Base-by-base conservation (phyloP, 1,140 invertebrate genomes). In the Xylocopa sonorina region DNA sequence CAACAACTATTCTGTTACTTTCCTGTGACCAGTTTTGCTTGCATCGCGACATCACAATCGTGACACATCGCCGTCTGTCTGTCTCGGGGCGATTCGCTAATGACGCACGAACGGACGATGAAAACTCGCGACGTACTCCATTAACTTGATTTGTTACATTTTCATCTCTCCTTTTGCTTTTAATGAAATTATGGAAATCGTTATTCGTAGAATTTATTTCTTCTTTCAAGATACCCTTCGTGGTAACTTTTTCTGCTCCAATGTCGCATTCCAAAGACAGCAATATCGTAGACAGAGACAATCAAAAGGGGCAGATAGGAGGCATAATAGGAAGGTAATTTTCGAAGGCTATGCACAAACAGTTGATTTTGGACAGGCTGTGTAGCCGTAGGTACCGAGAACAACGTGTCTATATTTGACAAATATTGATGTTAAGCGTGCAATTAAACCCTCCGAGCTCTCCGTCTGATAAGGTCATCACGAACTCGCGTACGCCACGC, bases 1-100 rank as follows among this genome's bases (percentile, higher is more conserved):
- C 64, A 75, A n/a, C 55, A 46, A 68, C 64, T 69, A 69, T 85
- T 71, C 43, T 78, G 21, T 77, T 51, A 63, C 60, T 74, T 55
- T 71, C 46, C 16, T 2, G 66, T 43, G 63, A 24, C 71, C 14
- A 66, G 60, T 69, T 78, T 24, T 60, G 34, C 27, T 18, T 9
- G 3, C 41, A 32, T 16, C 21, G 67, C 60, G 75, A 78, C 68
- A 67, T 27, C 29, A 29, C n/a, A n/a, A 53, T 41, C 41, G 41
- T 32, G 41, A 43, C 1, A 16, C 3, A 6, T 34, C 18, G 41
- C 21, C 18, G 2, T 27, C 64, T 29, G 60, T 77, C 69, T 77
- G 50, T 77, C 32, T 69, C 41, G 29, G 18, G 18, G 27, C 38
- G 29, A 64, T 68, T 53, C 29, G n/a, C 63, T 9, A 29, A 2